Percentiles rank a stretch among this genome's conserved stretches.
Conservation (phyloP, 2,113 vertebrate genomes). For the Scomber scombrus region DNA sequence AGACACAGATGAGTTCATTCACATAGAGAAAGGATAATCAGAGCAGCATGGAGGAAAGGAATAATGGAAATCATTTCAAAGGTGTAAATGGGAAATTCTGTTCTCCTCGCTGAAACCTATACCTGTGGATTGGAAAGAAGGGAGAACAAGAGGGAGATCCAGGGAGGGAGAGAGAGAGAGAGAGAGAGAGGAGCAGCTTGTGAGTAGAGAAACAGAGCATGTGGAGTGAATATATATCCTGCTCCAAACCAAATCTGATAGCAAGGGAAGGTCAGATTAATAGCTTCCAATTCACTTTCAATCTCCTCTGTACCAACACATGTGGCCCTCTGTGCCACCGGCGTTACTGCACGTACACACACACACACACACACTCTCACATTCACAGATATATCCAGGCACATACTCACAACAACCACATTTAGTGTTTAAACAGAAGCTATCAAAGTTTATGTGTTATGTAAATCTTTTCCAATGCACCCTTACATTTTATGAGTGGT, state of each 20-base stretch:
- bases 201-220: conserved; percentile 9
- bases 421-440: not conserved
- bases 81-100: conserved; percentile 25
- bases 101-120: conserved; percentile 13
- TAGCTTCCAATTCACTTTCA: conserved; percentile 72
- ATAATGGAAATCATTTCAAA: conserved; percentile 26
- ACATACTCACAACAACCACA: not conserved
- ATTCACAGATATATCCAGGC: not conserved
- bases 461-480: not conserved
- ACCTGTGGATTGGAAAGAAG: conserved; percentile 1
- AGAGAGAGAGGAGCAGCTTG: not conserved
- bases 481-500: not conserved
- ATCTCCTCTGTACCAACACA: conserved; percentile 69
- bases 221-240: conserved; percentile 39
- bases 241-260: conserved; percentile 56
- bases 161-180: not conserved
- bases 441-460: not conserved
- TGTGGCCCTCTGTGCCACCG: conserved; percentile 49
- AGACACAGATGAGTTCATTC: conserved; percentile 11
- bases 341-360: conserved; percentile 9
- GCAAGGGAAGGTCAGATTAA: conserved; percentile 66
- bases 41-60: conserved; percentile 1
- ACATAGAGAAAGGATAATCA: conserved; percentile 35
- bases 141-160: no score
- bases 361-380: conserved; percentile 3